A percentile compares a stretch with the other conserved stretches of the same genome.
Evolutionary conservation across 2,113 vertebrate genomes (phyloP).

Genomic region (Mobula hypostoma): DNA sequence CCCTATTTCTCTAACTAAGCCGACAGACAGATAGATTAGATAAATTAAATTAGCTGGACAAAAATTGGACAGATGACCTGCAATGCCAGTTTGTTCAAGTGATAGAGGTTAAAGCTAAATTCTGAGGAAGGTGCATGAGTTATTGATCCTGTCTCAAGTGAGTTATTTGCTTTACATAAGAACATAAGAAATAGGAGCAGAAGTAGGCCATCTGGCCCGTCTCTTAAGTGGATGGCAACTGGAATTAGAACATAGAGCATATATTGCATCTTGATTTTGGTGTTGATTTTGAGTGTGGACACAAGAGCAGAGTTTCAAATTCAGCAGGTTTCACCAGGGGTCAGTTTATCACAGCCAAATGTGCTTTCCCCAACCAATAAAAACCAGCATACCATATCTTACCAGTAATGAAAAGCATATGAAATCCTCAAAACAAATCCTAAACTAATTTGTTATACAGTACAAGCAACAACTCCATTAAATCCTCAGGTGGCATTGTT

Average conservation of each 20-base stretch:
- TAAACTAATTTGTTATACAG: slow-evolving; percentile 23
- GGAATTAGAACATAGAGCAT: too few species aligned
- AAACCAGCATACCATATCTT: slow-evolving; percentile 33
- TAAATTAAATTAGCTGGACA: not conserved
- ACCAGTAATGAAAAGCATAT: slow-evolving; percentile 30
- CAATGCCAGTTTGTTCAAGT: not conserved
- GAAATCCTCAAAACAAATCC: slow-evolving; percentile 10
- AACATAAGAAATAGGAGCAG: too few species aligned
- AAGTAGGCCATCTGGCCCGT: too few species aligned
- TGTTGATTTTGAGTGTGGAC: not conserved
- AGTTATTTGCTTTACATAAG: too few species aligned
- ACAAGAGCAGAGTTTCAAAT: not conserved
- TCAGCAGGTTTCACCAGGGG: not conserved
- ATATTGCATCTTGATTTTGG: not conserved
- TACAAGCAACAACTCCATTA: slow-evolving; percentile 32
- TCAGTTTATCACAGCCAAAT: slow-evolving; percentile 6
- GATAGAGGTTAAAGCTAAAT: not conserved
- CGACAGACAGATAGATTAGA: too few species aligned
- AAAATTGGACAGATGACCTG: not conserved
- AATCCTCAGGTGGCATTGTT: slow-evolving; percentile 25
- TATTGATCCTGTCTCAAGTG: not conserved
- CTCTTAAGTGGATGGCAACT: not conserved
- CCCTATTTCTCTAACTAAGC: too few species aligned
- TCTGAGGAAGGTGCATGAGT: not conserved
- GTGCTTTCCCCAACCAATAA: not conserved